These are phyloP conservation scores for Pterobdella sp. DNA, from an alignment of 2,888 invertebrate genomes.

Conservation along the genomic window DNA sequence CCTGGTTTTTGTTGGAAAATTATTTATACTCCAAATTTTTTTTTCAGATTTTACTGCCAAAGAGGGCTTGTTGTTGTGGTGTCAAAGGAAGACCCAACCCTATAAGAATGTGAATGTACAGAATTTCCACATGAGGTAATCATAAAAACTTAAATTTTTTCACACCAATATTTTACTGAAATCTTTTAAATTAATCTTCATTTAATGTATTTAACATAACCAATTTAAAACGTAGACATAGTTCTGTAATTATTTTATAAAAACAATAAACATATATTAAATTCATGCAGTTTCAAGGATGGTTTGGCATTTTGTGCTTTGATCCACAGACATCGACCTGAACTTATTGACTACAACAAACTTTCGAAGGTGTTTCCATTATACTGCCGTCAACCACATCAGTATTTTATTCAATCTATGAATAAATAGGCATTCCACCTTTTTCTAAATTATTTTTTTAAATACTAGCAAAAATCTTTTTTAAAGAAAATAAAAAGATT, in stretches of 20 bases:
- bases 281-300: slow-evolving; percentile 79
- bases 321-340: slow-evolving; percentile 97
- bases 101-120: slow-evolving; percentile 99
- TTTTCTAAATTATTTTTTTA: no score
- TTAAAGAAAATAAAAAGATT: no score
- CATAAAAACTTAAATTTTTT: not conserved
- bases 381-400: not conserved
- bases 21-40: not conserved
- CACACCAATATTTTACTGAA: not conserved
- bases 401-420: no score
- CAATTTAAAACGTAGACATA: no score
- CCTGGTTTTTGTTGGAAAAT: not conserved
- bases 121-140: slow-evolving; percentile 86
- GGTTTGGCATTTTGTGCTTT: slow-evolving; percentile 99
- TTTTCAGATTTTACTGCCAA: slow-evolving; percentile 74
- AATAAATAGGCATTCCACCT: no score
- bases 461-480: no score
- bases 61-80: slow-evolving; percentile 98
- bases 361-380: slow-evolving; percentile 67
- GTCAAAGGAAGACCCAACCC: slow-evolving; percentile 98
- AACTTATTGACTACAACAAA: slow-evolving; percentile 96
- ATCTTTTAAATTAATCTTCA: not conserved
- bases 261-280: no score
- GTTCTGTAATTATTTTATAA: no score
- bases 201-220: not conserved